These are phyloP conservation scores for Varecia variegata DNA, from an alignment of 2,797 vertebrate species.

Conservation along the genomic window DNA sequence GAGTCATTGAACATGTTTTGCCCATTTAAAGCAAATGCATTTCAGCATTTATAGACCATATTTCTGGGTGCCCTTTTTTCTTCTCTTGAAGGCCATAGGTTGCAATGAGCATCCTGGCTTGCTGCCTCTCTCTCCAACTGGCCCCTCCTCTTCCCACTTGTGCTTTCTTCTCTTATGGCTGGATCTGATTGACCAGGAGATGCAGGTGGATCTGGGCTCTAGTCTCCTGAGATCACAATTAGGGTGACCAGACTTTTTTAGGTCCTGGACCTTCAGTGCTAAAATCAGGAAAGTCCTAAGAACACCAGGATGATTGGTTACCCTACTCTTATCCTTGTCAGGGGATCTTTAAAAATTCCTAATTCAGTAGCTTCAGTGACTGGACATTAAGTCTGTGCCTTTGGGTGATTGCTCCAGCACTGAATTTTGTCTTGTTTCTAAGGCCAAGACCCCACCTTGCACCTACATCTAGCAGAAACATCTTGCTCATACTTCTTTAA, in stretches of 20 bases:
- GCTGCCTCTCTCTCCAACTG: background rate
- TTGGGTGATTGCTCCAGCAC: background rate
- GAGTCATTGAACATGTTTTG: slow-evolving; percentile 42
- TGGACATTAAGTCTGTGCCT: background rate
- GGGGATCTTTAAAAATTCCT: slow-evolving; percentile 3
- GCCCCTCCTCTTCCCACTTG: background rate
- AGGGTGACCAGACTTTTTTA: background rate
- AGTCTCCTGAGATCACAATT: background rate
- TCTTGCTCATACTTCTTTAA: background rate
- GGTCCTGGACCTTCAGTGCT: background rate
- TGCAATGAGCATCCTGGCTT: background rate
- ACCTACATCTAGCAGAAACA: background rate
- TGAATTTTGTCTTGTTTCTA: background rate
- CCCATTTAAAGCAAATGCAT: slow-evolving; percentile 61
- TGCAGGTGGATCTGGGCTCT: background rate
- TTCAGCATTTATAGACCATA: background rate
- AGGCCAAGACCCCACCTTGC: background rate
- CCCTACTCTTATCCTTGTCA: background rate
- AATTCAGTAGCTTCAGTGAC: background rate
- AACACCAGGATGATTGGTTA: background rate
- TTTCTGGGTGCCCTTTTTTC: background rate
- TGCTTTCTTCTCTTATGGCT: background rate
- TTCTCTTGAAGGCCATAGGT: background rate
- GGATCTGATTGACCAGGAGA: background rate
- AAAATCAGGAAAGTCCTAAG: background rate